Conservation (phyloP, 1,140 invertebrate genomes). For the Ceratina japonica region DNA sequence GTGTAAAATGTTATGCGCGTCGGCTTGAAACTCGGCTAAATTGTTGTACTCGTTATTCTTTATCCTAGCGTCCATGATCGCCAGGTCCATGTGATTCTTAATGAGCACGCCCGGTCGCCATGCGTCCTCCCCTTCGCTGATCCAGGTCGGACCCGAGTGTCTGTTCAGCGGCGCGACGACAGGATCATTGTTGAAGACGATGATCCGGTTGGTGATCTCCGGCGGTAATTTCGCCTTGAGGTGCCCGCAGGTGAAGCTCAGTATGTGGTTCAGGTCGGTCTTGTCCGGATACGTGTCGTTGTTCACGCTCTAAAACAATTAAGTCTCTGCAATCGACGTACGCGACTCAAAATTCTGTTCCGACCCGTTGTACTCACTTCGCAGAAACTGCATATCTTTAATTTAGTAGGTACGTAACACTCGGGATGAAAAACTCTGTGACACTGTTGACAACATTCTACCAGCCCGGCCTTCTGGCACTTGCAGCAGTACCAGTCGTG, state of each 20-base stretch:
- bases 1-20: constrained; percentile 76
- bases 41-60: constrained; percentile 71
- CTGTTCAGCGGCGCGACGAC: constrained; percentile 65
- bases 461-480: constrained; percentile 71
- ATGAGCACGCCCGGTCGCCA: constrained; percentile 74
- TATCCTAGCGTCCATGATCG: constrained; percentile 75
- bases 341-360: background rate
- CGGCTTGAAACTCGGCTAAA: constrained; percentile 74
- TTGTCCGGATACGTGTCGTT: constrained; percentile 65
- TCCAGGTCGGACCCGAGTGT: constrained; percentile 72
- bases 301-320: constrained; percentile 69
- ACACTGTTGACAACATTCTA: constrained; percentile 73
- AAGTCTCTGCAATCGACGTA: constrained; percentile 4
- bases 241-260: constrained; percentile 75
- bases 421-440: constrained; percentile 71
- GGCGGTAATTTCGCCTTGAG: constrained; percentile 75
- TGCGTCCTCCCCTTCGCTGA: constrained; percentile 75
- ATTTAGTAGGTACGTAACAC: constrained; percentile 65
- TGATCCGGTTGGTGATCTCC: constrained; percentile 75
- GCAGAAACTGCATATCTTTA: constrained; percentile 71
- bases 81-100: constrained; percentile 76
- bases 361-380: constrained; percentile 60
- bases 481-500: constrained; percentile 76
- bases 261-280: constrained; percentile 71
- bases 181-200: constrained; percentile 69